Conservation (phyloP, 2,888 invertebrate species). For the Pandemis cinnamomeana region DNA sequence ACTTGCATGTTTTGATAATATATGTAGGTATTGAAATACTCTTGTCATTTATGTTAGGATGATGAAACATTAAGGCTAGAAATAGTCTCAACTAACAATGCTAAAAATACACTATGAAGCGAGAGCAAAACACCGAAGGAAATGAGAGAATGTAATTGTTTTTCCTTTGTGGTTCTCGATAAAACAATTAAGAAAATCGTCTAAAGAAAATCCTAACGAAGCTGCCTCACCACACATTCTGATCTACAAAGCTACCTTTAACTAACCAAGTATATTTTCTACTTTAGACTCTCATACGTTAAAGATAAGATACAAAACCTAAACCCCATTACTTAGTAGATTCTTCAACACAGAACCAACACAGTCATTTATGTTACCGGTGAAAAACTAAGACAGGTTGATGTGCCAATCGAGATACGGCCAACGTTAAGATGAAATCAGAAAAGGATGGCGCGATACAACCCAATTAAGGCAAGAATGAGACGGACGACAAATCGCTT, state of each 20-base stretch:
- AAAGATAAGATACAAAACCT: not conserved
- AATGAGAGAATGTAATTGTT: not conserved
- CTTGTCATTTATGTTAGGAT: no score
- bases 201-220: not conserved
- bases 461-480: conserved; percentile 47
- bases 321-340: not conserved
- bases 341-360: conserved; percentile 1
- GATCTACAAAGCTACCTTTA: not conserved
- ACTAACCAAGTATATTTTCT: not conserved
- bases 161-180: not conserved
- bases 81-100: no score
- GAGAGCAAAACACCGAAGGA: no score
- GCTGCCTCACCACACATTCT: not conserved
- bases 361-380: conserved; percentile 20
- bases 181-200: not conserved
- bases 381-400: conserved; percentile 60
- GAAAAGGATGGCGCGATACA: conserved; percentile 52
- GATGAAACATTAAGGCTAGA: no score
- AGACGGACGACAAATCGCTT: conserved; percentile 48
- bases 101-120: no score
- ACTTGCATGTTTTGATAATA: no score
- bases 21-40: no score
- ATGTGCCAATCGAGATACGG: conserved; percentile 66
- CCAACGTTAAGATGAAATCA: conserved; percentile 50
- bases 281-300: not conserved